phyloP scores from a whole-genome alignment of 2,888 invertebrate genomes.

The Lamellibrachia columna region DNA sequence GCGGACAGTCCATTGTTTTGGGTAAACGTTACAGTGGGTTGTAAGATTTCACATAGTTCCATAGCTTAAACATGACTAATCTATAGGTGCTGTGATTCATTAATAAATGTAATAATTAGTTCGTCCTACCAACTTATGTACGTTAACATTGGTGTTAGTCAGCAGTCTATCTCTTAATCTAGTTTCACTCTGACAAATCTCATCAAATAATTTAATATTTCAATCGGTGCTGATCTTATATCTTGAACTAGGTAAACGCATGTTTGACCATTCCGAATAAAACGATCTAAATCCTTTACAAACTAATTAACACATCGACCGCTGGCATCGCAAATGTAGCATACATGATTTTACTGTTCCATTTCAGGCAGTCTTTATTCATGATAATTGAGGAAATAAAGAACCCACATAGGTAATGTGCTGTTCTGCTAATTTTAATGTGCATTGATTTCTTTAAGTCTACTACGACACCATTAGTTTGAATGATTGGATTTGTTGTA shows the following conservation, averaged over 20 bases:
- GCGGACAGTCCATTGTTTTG: too few relatives aligned
- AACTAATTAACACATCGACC: background rate
- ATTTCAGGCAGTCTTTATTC: conserved; percentile 55
- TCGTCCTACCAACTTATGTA: too few relatives aligned
- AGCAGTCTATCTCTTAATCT: background rate
- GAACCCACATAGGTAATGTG: conserved; percentile 44
- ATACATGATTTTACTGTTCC: background rate
- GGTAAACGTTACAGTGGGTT: too few relatives aligned
- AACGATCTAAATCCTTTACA: background rate
- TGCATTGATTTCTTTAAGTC: background rate
- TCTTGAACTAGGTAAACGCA: background rate
- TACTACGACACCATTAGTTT: too few relatives aligned
- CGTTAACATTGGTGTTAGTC: background rate
- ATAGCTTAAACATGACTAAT: too few relatives aligned
- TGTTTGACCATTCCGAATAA: background rate
- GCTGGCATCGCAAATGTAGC: background rate
- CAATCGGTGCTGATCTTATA: background rate
- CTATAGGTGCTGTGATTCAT: too few relatives aligned
- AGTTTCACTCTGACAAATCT: background rate
- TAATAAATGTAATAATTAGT: too few relatives aligned
- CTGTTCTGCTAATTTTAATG: background rate
- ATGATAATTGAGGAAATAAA: conserved; percentile 67
- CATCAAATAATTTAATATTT: background rate
- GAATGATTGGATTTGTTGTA: too few relatives aligned
- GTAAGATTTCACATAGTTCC: too few relatives aligned